Evolutionary conservation across 2,888 invertebrate genomes (phyloP).

Genomic region (Andrena trimmerana): DNA sequence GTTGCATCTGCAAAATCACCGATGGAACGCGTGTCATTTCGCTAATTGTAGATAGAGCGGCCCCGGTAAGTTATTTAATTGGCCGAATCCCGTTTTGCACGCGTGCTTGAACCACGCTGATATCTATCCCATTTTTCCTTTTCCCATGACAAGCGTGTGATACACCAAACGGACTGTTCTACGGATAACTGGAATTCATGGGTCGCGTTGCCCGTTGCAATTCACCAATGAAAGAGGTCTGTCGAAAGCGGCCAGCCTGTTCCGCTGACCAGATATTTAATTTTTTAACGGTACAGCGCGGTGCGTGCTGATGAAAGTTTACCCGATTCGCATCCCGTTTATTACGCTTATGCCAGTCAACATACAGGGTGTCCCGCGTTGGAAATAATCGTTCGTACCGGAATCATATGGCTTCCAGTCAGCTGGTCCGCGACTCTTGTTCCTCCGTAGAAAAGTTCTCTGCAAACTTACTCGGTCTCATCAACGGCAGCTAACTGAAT

Average conservation of each 20-base stretch:
- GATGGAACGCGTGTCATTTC: constrained; percentile 53
- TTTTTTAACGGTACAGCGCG: constrained; percentile 10
- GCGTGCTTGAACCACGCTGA: constrained; percentile 20
- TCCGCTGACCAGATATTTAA: constrained; percentile 4
- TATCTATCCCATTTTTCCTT: constrained; percentile 19
- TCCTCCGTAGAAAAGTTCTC: background rate
- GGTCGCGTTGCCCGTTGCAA: background rate
- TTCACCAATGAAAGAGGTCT: constrained; percentile 2
- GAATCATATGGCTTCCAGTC: no score
- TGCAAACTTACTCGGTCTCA: no score
- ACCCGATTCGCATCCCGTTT: constrained; percentile 16
- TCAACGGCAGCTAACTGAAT: no score
- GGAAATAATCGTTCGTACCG: background rate
- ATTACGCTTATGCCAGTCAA: background rate
- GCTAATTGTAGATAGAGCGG: constrained; percentile 55
- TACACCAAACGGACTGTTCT: background rate
- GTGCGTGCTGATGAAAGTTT: constrained; percentile 5
- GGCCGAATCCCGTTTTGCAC: constrained; percentile 45
- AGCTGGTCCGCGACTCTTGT: background rate
- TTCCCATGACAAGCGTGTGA: background rate
- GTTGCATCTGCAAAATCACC: constrained; percentile 42
- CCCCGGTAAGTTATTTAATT: constrained; percentile 62
- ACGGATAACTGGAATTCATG: background rate
- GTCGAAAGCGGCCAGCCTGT: background rate
- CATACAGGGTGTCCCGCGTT: background rate